These are phyloP conservation scores for Trachymyrmex cornetzi DNA, from an alignment of 1,140 invertebrate genomes.

Conservation along the genomic window DNA sequence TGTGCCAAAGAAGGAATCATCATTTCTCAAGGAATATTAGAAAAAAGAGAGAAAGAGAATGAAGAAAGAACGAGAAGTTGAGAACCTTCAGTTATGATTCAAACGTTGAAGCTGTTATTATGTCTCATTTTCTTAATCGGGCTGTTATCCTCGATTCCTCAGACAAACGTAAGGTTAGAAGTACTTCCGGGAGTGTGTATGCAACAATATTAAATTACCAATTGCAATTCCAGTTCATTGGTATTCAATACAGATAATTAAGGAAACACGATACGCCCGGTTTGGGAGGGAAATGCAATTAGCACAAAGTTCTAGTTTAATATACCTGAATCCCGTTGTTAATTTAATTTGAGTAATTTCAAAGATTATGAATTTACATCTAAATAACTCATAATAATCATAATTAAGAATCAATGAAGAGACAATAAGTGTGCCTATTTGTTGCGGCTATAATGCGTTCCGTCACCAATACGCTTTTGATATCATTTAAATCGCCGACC, in stretches of 20 bases:
- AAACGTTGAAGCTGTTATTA: constrained; percentile 37
- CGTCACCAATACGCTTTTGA: constrained; percentile 27
- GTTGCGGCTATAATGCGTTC: not conserved
- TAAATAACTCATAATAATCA: not conserved
- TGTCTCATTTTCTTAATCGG: constrained; percentile 39
- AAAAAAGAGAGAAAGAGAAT: not conserved
- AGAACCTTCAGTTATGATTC: constrained; percentile 30
- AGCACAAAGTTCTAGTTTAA: not conserved
- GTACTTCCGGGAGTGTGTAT: constrained; percentile 13
- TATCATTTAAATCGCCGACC: constrained; percentile 36
- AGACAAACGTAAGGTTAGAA: constrained; percentile 25
- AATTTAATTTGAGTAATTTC: not conserved
- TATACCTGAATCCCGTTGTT: not conserved
- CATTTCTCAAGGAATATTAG: not conserved
- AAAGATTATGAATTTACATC: not conserved
- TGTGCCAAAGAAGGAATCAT: not conserved
- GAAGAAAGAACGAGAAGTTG: not conserved
- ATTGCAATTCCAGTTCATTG: constrained; percentile 16
- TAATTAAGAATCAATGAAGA: not conserved
- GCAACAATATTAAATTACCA: constrained; percentile 40
- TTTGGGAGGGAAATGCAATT: constrained; percentile 16
- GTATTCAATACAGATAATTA: constrained; percentile 20
- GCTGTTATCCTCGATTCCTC: constrained; percentile 41
- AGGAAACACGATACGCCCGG: not conserved
- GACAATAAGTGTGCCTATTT: not conserved